Evolutionary conservation across 2,888 invertebrate genomes (phyloP), one percentile per base, ranked within the genome.

Genomic region (Drosophila leonis): DNA sequence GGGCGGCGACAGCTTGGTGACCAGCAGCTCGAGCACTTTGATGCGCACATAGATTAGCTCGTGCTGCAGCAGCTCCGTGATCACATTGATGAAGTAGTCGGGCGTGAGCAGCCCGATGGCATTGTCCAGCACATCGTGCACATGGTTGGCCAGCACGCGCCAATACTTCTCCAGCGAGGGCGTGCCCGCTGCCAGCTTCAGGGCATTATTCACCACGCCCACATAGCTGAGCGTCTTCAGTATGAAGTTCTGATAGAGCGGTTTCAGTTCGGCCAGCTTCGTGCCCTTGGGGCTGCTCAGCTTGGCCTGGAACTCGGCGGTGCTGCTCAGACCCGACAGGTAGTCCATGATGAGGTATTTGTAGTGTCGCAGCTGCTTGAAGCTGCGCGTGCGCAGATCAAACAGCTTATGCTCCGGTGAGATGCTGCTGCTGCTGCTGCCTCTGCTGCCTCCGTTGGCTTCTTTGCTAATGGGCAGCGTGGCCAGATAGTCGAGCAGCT

Each of bases 21-120:
- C 98, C 1, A 99, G 93, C 42, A 99, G 93, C 87, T 98, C 98
- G 93, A 99, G 94, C 0, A 97, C 95, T 91, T 97, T 96, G 68
- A 96, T 94, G 74, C 96, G 95, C 0, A 98, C 96, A 8, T 95
- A 95, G 15, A 95, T 92, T 27, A 96, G 91, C 42, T 95, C 95
- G 88, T 97, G 96, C 55, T 95, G 94, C 83, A 97, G 92, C 59
- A 99, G 93, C 0, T 96, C 95, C 75, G 95, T 94, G 1, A 98
- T 94, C 0, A 98, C 97, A 44, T 95, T 94, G 24, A 98, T 93
- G 92, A 98, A 97, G 94, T 97, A 95, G 20, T 95, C 94, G 0
- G 96, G 95, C 0, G 98, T 96, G 15, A 98, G 92, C 54, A 98
- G 91, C 15, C 95, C 96, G 84, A 97, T 97, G 3, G 97, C 95